phyloP scores from a whole-genome alignment of 2,888 invertebrate species.

The Apantesis nais region DNA sequence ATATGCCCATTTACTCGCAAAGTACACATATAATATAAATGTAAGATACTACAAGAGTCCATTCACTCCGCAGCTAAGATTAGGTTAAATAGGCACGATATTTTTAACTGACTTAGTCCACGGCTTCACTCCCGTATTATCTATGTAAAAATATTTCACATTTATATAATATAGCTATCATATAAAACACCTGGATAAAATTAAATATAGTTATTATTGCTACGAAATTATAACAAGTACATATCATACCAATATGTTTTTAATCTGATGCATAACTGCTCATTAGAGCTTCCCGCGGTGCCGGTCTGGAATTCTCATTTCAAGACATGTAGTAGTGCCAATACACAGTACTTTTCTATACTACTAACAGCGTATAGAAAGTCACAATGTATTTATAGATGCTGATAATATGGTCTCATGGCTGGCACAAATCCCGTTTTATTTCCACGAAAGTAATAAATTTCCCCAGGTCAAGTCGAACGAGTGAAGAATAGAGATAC shows the following conservation, averaged over 20 bases:
- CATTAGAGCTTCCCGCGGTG: no score
- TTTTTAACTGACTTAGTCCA: conserved; percentile 5
- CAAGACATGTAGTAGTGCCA: no score
- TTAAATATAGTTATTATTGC: background rate
- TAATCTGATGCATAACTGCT: no score
- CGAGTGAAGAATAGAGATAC: no score
- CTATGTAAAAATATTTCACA: background rate
- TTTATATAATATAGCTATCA: background rate
- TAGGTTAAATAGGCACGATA: conserved; percentile 27
- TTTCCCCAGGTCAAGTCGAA: no score
- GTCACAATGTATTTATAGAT: background rate
- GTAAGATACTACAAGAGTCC: conserved; percentile 34
- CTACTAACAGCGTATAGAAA: no score
- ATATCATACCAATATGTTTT: no score
- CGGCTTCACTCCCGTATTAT: background rate
- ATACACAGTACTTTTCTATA: no score
- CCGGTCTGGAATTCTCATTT: no score
- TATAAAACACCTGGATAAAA: background rate
- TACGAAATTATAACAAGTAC: no score
- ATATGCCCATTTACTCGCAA: conserved; percentile 64
- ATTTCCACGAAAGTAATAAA: background rate
- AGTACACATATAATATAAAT: conserved; percentile 42
- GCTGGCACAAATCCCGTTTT: background rate
- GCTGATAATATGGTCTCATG: background rate
- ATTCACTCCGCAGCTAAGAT: conserved; percentile 32